A percentile compares a stretch with the other conserved stretches of the same genome.
These are phyloP conservation scores for Mechanitis messenoides DNA, from an alignment of 2,888 invertebrate genomes.

Conservation along the genomic window DNA sequence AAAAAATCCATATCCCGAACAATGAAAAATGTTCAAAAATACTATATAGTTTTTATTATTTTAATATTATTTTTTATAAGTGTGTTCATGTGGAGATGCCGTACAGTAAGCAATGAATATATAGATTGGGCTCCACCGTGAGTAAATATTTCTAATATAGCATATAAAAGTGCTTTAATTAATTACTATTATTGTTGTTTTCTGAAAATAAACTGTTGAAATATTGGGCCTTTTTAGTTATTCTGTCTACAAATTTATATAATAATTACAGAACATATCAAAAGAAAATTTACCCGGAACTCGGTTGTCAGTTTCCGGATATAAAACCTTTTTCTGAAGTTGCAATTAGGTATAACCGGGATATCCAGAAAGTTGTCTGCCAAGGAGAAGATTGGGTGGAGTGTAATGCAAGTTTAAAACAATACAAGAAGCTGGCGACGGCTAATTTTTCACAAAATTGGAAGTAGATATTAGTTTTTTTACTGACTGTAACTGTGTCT, in stretches of 20 bases:
- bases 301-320: constrained; percentile 31
- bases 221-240: background rate
- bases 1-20: background rate
- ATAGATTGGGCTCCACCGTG: background rate
- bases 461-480: too few species aligned
- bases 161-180: too few species aligned
- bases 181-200: too few species aligned
- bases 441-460: background rate
- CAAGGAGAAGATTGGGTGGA: constrained; percentile 35
- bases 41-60: constrained; percentile 1
- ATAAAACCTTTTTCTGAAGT: constrained; percentile 32
- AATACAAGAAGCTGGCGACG: background rate
- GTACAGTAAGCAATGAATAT: background rate
- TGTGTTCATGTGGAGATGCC: background rate
- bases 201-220: too few species aligned
- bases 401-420: constrained; percentile 31
- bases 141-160: background rate
- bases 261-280: background rate
- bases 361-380: constrained; percentile 31
- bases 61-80: background rate
- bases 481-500: background rate
- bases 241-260: background rate
- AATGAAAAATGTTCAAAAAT: constrained; percentile 1
- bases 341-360: constrained; percentile 25
- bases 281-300: constrained; percentile 6